Percentiles rank a stretch among this genome's conserved stretches.
Evolutionary conservation across 2,888 invertebrate species (phyloP).

Genomic region (Leucophora obtusa): DNA sequence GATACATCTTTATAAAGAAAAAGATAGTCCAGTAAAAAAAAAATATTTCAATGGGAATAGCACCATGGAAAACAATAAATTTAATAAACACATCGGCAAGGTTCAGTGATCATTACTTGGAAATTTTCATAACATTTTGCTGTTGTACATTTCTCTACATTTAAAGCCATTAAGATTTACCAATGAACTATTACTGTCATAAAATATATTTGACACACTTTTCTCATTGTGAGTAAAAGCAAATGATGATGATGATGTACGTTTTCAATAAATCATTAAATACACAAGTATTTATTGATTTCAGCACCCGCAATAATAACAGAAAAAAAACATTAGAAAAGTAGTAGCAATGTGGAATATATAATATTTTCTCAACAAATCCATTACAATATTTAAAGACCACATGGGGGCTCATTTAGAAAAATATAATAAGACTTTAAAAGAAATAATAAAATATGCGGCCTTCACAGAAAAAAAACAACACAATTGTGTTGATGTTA

Average conservation of each 20-base stretch:
- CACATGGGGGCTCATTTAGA: constrained; percentile 7
- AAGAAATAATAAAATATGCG: constrained; percentile 32
- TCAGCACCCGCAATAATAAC: constrained; percentile 60
- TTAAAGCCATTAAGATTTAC: background rate
- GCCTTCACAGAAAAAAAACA: constrained; percentile 41
- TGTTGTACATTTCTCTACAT: background rate
- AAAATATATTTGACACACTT: constrained; percentile 5
- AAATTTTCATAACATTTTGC: background rate
- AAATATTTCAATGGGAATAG: too few relatives aligned
- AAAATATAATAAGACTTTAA: constrained; percentile 26
- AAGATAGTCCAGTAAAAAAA: too few relatives aligned
- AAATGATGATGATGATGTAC: background rate
- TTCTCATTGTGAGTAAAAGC: background rate
- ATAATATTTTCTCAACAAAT: background rate
- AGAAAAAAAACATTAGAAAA: constrained; percentile 18
- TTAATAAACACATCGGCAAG: background rate
- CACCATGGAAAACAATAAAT: background rate
- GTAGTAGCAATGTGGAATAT: background rate
- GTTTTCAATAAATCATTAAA: background rate
- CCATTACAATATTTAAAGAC: background rate
- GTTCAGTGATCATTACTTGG: background rate
- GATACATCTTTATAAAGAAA: too few relatives aligned
- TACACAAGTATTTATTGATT: constrained; percentile 56
- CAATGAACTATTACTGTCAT: background rate
- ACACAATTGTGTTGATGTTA: background rate